A percentile compares a stretch with the other conserved stretches of the same genome.
Evolutionary conservation across 1,140 invertebrate genomes (phyloP).

Genomic region (Seison nebaliae): DNA sequence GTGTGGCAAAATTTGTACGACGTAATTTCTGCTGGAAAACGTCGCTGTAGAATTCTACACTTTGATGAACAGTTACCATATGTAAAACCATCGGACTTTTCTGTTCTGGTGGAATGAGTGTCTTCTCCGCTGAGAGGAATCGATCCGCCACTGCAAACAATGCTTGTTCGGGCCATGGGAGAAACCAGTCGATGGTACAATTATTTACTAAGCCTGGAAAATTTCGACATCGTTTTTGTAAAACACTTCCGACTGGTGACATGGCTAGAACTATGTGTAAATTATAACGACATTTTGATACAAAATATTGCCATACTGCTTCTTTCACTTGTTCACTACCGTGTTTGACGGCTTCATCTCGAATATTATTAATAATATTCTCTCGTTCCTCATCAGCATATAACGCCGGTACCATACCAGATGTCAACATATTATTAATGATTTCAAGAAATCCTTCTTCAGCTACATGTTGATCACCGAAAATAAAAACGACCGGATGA

Average conservation of each 20-base stretch:
- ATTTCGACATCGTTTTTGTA: conserved; percentile 28
- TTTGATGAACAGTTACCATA: conserved; percentile 51
- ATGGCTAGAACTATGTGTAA: conserved; percentile 31
- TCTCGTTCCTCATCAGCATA: conserved; percentile 63
- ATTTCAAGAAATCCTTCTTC: conserved; percentile 49
- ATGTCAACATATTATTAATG: conserved; percentile 62
- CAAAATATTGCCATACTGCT: conserved; percentile 30
- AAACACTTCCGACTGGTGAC: conserved; percentile 29
- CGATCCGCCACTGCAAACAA: conserved; percentile 50
- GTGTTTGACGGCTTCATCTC: conserved; percentile 39
- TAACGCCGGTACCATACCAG: conserved; percentile 51
- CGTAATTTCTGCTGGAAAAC: conserved; percentile 43
- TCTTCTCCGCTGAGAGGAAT: conserved; percentile 35
- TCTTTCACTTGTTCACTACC: conserved; percentile 39
- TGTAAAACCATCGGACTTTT: conserved; percentile 44
- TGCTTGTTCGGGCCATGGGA: conserved; percentile 31
- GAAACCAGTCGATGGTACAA: conserved; percentile 30
- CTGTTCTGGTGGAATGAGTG: conserved; percentile 37
- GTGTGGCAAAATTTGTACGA: conserved; percentile 54
- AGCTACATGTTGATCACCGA: conserved; percentile 45
- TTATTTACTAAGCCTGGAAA: conserved; percentile 31
- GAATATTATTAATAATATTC: conserved; percentile 34
- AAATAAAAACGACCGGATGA: conserved; percentile 50
- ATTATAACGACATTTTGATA: conserved; percentile 33
- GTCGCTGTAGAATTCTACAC: conserved; percentile 40